Evolutionary conservation across 2,888 invertebrate species (phyloP), one percentile per base, ranked within the genome.

Genomic region (Allophyes oxyacanthae): DNA sequence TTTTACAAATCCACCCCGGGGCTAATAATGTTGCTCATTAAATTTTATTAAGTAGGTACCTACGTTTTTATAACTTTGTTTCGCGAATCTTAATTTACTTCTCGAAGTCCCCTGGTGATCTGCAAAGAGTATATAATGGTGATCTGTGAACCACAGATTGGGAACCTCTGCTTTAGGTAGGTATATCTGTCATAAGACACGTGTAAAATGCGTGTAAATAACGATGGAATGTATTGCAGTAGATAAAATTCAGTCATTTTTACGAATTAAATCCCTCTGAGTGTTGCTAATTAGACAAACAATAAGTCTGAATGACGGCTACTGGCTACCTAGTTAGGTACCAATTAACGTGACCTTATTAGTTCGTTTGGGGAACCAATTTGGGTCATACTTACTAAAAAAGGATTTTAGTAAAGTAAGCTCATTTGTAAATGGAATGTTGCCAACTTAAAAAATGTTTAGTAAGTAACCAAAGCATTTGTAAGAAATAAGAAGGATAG

Each of bases 381-480:
- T 71, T 65, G 52, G 72, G 66, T 71, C 58, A 49, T 26, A 30
- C 15, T 13, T 6, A 13, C 1, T 36, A 59, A 64, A 55, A 49
- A 65, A 64, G 46, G 36, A 42, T 70, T 70, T 65, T 44, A 69
- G 33, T 11, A 43, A 25, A 32, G 40, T 28, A 26, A 42, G 10
- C 37, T 25, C 11, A 25, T 14, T 41, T 55, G 37, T 64, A 15
- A 30, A 26, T 64, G 64, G 70, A 69, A 38, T 46, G 34, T 69
- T 64, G 70, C 70, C 64, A 69, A 33, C 15, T 9, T 32, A n/a
- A 37, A 64, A 69, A 69, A 64, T 26, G 42, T 37, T 38, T 36
- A 50, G 36, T 6, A 32, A 50, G 36, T 6, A 32, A 64, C 49
- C 34, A 55, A 49, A 49, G 13, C n/a, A 6, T 40, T 48, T 26